Evolutionary conservation across 2,797 vertebrate genomes (phyloP).

Genomic region (Apogon talboti): DNA sequence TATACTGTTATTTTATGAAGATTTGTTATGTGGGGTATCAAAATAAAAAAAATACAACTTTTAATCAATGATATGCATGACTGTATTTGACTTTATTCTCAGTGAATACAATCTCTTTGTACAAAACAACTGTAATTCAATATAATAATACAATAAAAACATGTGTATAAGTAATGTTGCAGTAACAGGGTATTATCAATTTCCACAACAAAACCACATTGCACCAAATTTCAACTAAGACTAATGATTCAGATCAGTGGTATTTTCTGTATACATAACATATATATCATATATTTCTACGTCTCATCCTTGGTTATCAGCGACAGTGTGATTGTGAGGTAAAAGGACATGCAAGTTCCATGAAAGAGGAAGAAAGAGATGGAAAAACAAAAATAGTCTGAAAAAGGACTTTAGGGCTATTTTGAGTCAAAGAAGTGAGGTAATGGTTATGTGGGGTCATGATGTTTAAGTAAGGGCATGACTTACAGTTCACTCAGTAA

Average conservation of each 20-base stretch:
- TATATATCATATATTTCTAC: slow-evolving; percentile 11
- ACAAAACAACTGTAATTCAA: slow-evolving; percentile 27
- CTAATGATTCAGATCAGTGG: slow-evolving; percentile 6
- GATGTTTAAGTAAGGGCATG: neutral
- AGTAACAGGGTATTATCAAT: slow-evolving; percentile 3
- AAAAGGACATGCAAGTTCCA: neutral
- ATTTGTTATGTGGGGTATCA: neutral
- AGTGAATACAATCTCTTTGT: slow-evolving; percentile 13
- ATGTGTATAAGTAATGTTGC: neutral
- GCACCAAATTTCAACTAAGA: slow-evolving; percentile 13
- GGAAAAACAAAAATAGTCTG: neutral
- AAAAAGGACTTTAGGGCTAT: neutral
- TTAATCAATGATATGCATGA: neutral
- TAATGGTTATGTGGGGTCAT: neutral
- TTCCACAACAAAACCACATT: neutral
- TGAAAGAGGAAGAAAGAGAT: neutral
- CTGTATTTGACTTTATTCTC: slow-evolving; percentile 53
- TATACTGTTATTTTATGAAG: no score
- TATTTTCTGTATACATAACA: slow-evolving; percentile 22
- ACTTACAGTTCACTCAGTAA: slow-evolving; percentile 15
- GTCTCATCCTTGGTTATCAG: neutral
- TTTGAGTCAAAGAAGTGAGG: neutral
- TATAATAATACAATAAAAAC: slow-evolving; percentile 24
- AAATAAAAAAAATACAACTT: slow-evolving; percentile 47
- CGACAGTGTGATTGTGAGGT: neutral